phyloP scores from a whole-genome alignment of 2,113 vertebrate genomes.

The Orycteropus afer region DNA sequence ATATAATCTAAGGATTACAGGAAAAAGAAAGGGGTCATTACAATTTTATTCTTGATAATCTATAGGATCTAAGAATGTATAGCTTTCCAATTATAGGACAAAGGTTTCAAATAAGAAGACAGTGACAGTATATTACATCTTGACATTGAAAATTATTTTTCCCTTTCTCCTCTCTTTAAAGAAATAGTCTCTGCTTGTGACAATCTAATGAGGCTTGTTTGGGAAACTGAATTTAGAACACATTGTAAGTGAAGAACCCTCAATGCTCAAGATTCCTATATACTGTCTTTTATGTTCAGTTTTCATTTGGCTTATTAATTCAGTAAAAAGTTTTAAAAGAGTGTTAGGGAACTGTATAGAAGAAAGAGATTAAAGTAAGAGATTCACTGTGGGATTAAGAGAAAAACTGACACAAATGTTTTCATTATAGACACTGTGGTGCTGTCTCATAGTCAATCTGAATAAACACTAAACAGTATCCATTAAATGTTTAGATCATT shows the following conservation, averaged over 20 bases:
- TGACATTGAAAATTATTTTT: neutral
- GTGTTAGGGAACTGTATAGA: neutral
- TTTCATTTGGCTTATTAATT: neutral
- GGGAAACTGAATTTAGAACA: neutral
- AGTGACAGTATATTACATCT: neutral
- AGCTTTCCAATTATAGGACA: neutral
- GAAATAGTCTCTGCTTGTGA: neutral
- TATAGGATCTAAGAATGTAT: neutral
- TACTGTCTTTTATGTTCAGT: neutral
- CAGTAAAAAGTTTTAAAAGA: neutral
- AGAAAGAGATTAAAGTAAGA: neutral
- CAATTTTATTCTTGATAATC: neutral
- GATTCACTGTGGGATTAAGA: neutral
- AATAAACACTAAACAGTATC: neutral
- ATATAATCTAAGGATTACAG: slow-evolving; percentile 85
- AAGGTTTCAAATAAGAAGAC: neutral
- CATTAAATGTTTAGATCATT: neutral
- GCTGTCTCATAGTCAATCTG: neutral
- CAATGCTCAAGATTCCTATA: neutral
- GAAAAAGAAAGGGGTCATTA: neutral
- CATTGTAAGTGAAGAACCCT: neutral
- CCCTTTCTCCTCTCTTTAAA: neutral
- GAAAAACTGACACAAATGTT: neutral
- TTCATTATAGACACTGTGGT: neutral
- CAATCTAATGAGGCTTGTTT: neutral